These are phyloP conservation scores for Nannobrachium achirus DNA, from an alignment of 2,113 vertebrate genomes.

Conservation along the genomic window DNA sequence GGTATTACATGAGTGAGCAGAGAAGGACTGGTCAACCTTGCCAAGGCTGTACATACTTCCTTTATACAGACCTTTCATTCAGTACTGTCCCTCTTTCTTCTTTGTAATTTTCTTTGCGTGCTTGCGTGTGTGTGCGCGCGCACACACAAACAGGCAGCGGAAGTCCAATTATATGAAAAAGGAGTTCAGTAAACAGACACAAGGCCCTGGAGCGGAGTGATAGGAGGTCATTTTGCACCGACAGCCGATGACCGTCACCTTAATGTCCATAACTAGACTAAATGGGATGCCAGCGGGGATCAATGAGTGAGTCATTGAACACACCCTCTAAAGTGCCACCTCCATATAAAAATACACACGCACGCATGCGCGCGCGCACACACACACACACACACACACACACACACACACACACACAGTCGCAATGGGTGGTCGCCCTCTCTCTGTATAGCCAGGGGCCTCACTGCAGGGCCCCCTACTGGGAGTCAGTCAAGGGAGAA, in stretches of 20 bases:
- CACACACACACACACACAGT: no score
- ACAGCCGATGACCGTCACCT: not conserved
- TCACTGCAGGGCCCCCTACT: conserved; percentile 35
- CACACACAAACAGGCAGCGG: not conserved
- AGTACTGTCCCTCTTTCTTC: not conserved
- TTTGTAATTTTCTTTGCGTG: no score
- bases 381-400: no score
- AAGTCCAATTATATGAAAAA: no score
- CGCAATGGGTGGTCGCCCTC: conserved; percentile 55
- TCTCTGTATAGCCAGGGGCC: conserved; percentile 32
- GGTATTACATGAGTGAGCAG: conserved; percentile 17
- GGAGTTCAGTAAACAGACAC: not conserved
- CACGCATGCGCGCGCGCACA: no score
- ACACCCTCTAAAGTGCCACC: no score
- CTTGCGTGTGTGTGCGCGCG: no score
- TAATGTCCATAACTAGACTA: not conserved
- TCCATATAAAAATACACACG: no score
- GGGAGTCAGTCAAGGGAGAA: conserved; percentile 60
- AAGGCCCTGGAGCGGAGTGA: not conserved
- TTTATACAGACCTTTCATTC: conserved; percentile 15
- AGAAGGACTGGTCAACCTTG: conserved; percentile 40
- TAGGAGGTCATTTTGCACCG: no score
- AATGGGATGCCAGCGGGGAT: conserved; percentile 29
- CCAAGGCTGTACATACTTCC: not conserved
- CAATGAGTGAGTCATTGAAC: conserved; percentile 12